Evolutionary conservation across 2,113 vertebrate genomes (phyloP), one percentile per base, ranked within the genome.

Genomic region (Zosterops pallidus): DNA sequence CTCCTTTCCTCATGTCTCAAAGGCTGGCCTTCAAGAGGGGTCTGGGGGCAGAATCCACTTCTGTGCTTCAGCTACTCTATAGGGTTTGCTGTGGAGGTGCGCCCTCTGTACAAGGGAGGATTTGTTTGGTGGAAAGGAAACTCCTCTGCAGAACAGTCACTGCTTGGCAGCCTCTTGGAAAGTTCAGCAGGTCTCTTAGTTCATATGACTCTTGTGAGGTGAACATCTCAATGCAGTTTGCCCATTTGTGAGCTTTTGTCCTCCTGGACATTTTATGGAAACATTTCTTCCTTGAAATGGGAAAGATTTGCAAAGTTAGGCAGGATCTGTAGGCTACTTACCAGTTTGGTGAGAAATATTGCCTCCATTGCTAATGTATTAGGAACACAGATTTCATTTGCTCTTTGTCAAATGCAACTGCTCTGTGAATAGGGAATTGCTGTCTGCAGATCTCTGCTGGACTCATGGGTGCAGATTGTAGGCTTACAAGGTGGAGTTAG

Each of bases 201-300:
- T 77, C 9, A 2, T 10, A 25, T 56, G 64, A 7, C 77, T 67
- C 56, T 75, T 0, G 0, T 39, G 37, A 63, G 49, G 31, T 67
- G 49, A 82, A 17, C 14, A 4, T 82, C 29, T 42, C 35, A 2
- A 10, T 69, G 21, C 63, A 41, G n/a, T 60, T 79, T 49, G 44
- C 31, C 31, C 9, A 3, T 42, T 71, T 84, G 46, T 22, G 39
- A 83, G 12, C 26, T 21, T 69, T 60, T 35, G 6, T 69, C 41
- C 41, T 93, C 21, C 12, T 56, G 20, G 16, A 18, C 14, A 1
- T 57, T 85, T 78, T 49, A 31, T 17, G 22, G 59, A 91, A 91
- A 42, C 20, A 5, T 52, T 82, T 79, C 44, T 74, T 75, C 24
- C 33, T 71, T 71, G 31, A 87, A 62, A 56, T 49, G 4, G 35